Evolutionary conservation across 2,113 vertebrate genomes (phyloP).

Genomic region (Myxocyprinus asiaticus): DNA sequence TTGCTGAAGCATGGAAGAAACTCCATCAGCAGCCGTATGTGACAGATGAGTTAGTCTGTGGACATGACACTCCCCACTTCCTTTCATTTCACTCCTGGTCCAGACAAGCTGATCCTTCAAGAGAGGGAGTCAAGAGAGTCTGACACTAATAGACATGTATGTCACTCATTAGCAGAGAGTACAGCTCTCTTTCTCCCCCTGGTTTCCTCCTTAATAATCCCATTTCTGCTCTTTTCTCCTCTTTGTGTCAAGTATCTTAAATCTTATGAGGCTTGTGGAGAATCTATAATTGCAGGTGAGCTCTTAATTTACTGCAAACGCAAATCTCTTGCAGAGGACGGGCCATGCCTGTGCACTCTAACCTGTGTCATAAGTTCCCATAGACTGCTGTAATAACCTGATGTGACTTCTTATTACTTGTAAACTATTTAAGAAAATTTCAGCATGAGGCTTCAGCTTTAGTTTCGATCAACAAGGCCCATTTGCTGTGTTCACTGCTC

Average conservation of each 20-base stretch:
- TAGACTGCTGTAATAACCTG: background rate
- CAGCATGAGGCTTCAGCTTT: background rate
- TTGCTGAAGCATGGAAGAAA: constrained; percentile 18
- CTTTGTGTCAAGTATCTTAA: constrained; percentile 3
- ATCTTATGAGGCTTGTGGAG: background rate
- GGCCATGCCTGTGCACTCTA: background rate
- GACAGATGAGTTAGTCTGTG: constrained; percentile 1
- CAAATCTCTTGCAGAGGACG: background rate
- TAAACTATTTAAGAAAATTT: background rate
- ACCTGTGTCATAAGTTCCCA: background rate
- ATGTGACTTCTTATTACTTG: background rate
- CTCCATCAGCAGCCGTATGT: background rate
- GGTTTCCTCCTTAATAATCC: background rate
- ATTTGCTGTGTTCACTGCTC: too few relatives aligned
- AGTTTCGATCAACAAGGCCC: too few relatives aligned
- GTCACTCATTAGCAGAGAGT: constrained; percentile 36
- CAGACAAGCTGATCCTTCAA: constrained; percentile 12
- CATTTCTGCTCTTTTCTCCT: constrained; percentile 15
- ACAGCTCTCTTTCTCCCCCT: background rate
- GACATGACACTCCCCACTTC: background rate
- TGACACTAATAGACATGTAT: constrained; percentile 27
- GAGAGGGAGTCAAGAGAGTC: constrained; percentile 29
- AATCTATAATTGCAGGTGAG: constrained; percentile 22
- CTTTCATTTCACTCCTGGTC: background rate
- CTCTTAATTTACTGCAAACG: background rate